Base-by-base conservation (phyloP, 2,113 vertebrate genomes). In the Trochalopteron elliotii region DNA sequence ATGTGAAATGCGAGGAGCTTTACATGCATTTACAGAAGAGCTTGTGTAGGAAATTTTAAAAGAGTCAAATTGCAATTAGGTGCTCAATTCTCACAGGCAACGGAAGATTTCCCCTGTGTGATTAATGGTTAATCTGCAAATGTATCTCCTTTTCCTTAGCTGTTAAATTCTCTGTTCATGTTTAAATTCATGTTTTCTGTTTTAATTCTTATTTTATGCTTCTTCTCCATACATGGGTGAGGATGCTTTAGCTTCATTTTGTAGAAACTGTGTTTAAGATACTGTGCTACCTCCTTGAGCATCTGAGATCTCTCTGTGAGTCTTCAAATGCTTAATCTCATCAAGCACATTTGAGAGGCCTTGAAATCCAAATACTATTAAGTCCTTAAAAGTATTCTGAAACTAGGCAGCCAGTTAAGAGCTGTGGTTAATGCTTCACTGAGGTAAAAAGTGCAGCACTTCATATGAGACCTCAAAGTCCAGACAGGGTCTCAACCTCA, bases 381-480 rank as follows among this genome's bases (percentile, higher is more conserved):
- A 83, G 50, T 69, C 49, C 25, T 87, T 78, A 44, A 40, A 93
- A 89, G 65, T 56, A 75, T 79, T 87, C 57, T 60, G 70, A 87
- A 87, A 67, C 37, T 22, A 63, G 50, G 45, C 75, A 94, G 63
- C n/a, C 71, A 61, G 63, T 49, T 86, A 85, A 77, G 45, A 88
- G 31, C 85, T 72, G 67, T 3, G 2, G 45, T 69, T 95, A 93
- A 88, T 80, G 39, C 59, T 93, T 88, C 50, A 65, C 37, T 49
- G 78, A 83, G 92, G 85, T 72, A 80, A 93, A 90, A 90, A 93
- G 65, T 79, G 78, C 84, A 79, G 27, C 5, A 1, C 71, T 89
- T 95, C 70, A 56, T 87, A 52, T 64, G 65, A 91, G 65, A 87
- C 49, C 57, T 93, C 68, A 31, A 91, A 93, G 75, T 87, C 44